phyloP scores from a whole-genome alignment of 2,113 vertebrate species.

The Clarias gariepinus region DNA sequence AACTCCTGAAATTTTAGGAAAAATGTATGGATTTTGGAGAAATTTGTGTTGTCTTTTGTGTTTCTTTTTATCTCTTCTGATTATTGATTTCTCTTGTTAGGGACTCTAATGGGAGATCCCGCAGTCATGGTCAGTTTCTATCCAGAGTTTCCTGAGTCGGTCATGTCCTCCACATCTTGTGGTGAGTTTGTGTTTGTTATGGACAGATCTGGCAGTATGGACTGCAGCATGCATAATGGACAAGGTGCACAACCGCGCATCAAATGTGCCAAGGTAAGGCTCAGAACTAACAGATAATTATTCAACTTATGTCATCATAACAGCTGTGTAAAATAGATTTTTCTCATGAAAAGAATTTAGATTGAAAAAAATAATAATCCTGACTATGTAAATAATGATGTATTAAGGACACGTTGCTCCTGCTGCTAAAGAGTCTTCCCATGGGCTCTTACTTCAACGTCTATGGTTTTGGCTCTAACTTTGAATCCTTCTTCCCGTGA shows the following conservation, averaged over 20 bases:
- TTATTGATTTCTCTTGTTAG: conserved; percentile 55
- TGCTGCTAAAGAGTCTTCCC: conserved; percentile 83
- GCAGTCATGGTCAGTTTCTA: conserved; percentile 81
- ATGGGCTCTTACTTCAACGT: conserved; percentile 86
- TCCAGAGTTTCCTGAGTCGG: conserved; percentile 71
- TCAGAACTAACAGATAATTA: neutral
- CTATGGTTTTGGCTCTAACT: conserved; percentile 77
- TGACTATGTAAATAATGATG: neutral
- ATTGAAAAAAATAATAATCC: neutral
- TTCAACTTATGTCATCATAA: neutral
- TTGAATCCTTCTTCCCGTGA: conserved; percentile 73
- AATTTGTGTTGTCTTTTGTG: too few species aligned
- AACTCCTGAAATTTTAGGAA: too few species aligned
- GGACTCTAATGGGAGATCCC: conserved; percentile 75
- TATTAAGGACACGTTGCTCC: conserved; percentile 75
- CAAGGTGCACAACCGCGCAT: conserved; percentile 60
- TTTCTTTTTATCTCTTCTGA: neutral
- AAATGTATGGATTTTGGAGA: neutral
- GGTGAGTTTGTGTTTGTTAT: too few species aligned
- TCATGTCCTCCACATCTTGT: conserved; percentile 55
- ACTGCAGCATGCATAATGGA: neutral
- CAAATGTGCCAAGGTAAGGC: conserved; percentile 73
- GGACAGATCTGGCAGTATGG: conserved; percentile 68
- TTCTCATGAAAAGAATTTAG: neutral
- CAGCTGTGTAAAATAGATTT: neutral